These are phyloP conservation scores for Rhinoderma darwinii DNA, from an alignment of 2,113 vertebrate genomes.

Conservation along the genomic window DNA sequence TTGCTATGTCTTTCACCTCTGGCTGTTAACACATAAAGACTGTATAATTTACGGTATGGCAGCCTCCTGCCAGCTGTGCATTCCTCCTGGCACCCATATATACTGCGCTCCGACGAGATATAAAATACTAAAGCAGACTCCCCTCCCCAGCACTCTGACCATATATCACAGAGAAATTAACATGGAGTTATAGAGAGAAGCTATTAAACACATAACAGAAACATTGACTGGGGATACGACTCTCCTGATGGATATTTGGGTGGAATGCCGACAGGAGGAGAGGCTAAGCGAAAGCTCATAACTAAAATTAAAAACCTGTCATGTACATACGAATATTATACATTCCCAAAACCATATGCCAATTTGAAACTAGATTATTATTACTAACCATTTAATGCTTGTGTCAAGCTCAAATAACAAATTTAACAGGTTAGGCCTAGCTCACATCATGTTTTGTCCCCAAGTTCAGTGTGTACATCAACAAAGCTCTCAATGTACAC, in stretches of 20 bases:
- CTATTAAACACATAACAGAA: conserved; percentile 48
- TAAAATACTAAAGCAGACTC: conserved; percentile 58
- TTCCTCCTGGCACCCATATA: conserved; percentile 53
- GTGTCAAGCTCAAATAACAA: background rate
- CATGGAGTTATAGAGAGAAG: conserved; percentile 40
- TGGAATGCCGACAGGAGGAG: conserved; percentile 25
- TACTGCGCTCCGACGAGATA: conserved; percentile 37
- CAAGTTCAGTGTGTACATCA: no score
- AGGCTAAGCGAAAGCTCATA: background rate
- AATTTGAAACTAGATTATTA: background rate
- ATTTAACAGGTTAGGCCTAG: background rate
- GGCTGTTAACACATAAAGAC: conserved; percentile 60
- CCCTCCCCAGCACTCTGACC: conserved; percentile 49
- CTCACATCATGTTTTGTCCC: no score
- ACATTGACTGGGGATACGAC: conserved; percentile 21
- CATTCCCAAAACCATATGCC: background rate
- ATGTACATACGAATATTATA: background rate
- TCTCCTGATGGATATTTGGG: conserved; percentile 35
- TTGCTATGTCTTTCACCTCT: conserved; percentile 56
- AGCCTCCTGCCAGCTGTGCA: conserved; percentile 58
- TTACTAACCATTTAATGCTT: background rate
- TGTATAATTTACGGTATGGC: conserved; percentile 53
- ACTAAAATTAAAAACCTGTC: conserved; percentile 21
- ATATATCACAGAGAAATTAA: conserved; percentile 56
- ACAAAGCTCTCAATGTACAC: no score